phyloP scores from a whole-genome alignment of 2,888 invertebrate species.

The Drosophila nigricruria region DNA sequence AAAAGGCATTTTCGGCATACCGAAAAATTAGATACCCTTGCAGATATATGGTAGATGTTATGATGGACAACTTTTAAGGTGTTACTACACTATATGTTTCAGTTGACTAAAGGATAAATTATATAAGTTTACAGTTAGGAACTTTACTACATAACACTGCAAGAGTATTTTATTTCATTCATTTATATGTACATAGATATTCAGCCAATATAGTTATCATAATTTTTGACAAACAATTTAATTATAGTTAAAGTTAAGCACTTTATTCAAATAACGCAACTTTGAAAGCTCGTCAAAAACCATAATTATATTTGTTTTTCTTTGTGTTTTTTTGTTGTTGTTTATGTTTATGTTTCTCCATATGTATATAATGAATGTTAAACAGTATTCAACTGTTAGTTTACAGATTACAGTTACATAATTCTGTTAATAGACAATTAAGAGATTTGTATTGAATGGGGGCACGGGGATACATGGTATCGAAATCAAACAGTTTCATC shows the following conservation, averaged over 20 bases:
- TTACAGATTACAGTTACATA: neutral
- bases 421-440: slow-evolving; percentile 5
- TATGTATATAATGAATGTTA: slow-evolving; percentile 33
- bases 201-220: neutral
- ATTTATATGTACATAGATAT: neutral
- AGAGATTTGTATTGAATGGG: slow-evolving; percentile 27
- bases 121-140: neutral
- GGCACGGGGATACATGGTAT: slow-evolving; percentile 65
- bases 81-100: no score
- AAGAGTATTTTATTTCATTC: neutral
- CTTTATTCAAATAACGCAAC: slow-evolving; percentile 55
- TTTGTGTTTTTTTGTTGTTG: neutral
- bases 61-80: neutral
- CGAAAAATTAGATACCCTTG: neutral
- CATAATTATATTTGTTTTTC: neutral
- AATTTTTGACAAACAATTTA: neutral
- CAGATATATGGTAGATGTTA: neutral
- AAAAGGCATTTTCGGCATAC: neutral
- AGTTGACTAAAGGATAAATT: neutral
- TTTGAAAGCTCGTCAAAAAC: slow-evolving; percentile 55
- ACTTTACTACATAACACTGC: slow-evolving; percentile 2
- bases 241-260: slow-evolving; percentile 14
- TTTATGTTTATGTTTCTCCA: slow-evolving; percentile 1
- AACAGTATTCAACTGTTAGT: slow-evolving; percentile 16
- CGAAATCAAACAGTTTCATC: slow-evolving; percentile 44